Evolutionary conservation across 2,888 invertebrate species (phyloP), one percentile per base, ranked within the genome.

Genomic region (Balanococcus diminutus): DNA sequence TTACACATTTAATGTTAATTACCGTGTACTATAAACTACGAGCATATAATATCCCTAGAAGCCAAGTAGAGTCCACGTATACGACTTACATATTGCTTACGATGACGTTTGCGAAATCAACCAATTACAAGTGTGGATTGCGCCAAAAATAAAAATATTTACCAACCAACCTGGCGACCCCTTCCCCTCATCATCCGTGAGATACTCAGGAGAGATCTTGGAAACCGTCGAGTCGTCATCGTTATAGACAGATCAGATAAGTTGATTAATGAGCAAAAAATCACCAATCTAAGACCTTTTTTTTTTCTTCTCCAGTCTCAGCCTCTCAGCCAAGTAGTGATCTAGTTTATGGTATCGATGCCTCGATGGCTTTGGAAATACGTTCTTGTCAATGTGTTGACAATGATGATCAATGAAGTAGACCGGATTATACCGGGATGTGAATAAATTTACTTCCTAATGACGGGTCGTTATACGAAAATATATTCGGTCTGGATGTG

Each of bases 1-100:
- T 75, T 75, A 75, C 32, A 36, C 75, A 16, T 32, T 75, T 75
- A 75, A 19, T 31, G 6, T 75, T 75, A 75, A 75, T 75, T n/a
- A 32, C 75, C 32, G 19, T 2, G n/a, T 28, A 67, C 28, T 28
- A 25, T 51, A 51, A 19, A n/a, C 19, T 51, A 3, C 19, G 4
- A n/a, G n/a, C n/a, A n/a, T n/a, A n/a, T n/a, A n/a, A n/a, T 6
- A n/a, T 67, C 25, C 61, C 61, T 67, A 67, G 61, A 25, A 67
- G 61, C n/a, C 51, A 19, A n/a, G 36, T 36, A 36, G 36, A 36
- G n/a, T n/a, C n/a, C n/a, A n/a, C n/a, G n/a, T n/a, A n/a, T n/a
- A n/a, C n/a, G n/a, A n/a, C n/a, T n/a, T n/a, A n/a, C n/a, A n/a
- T n/a, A n/a, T n/a, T n/a, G n/a, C n/a, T n/a, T n/a, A n/a, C n/a